A percentile compares a stretch with the other conserved stretches of the same genome.
phyloP scores from a whole-genome alignment of 2,113 vertebrate species.

The Willisornis vidua region DNA sequence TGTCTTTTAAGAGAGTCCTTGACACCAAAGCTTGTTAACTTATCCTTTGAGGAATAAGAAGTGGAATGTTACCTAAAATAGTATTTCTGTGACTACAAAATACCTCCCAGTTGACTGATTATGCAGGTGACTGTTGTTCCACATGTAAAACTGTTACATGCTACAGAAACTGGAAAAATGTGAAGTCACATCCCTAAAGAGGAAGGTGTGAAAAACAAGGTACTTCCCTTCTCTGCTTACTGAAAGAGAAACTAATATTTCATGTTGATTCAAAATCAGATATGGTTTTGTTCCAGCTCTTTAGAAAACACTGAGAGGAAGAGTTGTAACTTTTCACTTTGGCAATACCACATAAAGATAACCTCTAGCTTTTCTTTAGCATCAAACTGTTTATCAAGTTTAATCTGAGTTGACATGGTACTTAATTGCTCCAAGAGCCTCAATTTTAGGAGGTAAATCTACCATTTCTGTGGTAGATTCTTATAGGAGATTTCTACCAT shows the following conservation, averaged over 20 bases:
- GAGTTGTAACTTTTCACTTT: neutral
- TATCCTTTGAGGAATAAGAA: neutral
- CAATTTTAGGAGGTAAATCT: neutral
- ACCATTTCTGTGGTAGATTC: neutral
- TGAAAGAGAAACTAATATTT: neutral
- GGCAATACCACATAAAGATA: neutral
- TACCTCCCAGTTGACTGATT: neutral
- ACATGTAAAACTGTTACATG: neutral
- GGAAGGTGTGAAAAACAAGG: neutral
- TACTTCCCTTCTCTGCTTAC: neutral
- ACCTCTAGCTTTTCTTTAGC: neutral
- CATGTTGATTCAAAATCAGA: neutral
- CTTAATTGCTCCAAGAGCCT: neutral
- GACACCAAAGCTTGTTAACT: neutral
- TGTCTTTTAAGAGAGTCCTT: neutral
- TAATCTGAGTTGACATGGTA: neutral
- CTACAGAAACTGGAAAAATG: neutral
- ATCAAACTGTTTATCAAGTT: neutral
- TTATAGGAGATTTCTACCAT: neutral
- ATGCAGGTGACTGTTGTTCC: neutral
- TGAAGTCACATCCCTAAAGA: neutral
- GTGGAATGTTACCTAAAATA: neutral
- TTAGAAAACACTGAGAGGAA: neutral
- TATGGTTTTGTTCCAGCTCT: neutral
- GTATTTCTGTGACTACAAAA: neutral